Conservation (phyloP, 2,888 invertebrate species). For the Aplocera efformata region DNA sequence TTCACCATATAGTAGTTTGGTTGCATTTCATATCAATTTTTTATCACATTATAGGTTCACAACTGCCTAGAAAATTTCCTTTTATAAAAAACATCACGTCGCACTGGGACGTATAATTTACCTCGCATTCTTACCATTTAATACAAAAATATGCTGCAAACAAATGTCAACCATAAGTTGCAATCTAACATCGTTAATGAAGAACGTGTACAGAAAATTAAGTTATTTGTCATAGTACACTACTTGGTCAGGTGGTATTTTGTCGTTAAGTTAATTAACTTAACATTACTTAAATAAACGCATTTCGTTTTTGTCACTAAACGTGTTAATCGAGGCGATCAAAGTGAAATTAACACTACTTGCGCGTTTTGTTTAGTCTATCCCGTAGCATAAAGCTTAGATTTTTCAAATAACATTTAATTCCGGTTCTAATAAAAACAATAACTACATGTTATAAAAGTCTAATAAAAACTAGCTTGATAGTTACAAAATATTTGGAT, state of each 20-base stretch:
- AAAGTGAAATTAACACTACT: conserved; percentile 2
- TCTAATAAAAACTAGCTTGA: too few relatives aligned
- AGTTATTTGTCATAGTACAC: conserved; percentile 16
- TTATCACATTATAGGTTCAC: conserved; percentile 10
- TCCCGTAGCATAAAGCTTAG: too few relatives aligned
- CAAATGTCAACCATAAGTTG: conserved; percentile 18
- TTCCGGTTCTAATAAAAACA: too few relatives aligned
- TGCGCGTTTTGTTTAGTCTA: conserved; percentile 11
- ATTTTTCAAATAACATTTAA: too few relatives aligned
- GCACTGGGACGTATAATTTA: conserved; percentile 12
- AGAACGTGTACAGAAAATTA: conserved; percentile 21
- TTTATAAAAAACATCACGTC: conserved; percentile 10
- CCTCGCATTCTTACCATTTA: conserved; percentile 12
- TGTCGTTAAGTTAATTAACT: conserved; percentile 7
- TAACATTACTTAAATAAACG: neutral
- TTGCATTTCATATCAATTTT: conserved; percentile 20
- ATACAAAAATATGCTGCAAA: conserved; percentile 9
- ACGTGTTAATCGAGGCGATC: neutral
- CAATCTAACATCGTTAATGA: conserved; percentile 11
- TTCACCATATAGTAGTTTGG: conserved; percentile 22
- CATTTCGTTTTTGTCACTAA: conserved; percentile 7
- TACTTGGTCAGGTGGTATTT: conserved; percentile 12
- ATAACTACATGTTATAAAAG: too few relatives aligned
- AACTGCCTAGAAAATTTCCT: conserved; percentile 9
- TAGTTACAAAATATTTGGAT: too few relatives aligned